Evolutionary conservation across 2,797 vertebrate species (phyloP).

Genomic region (Setipinna tenuifilis): DNA sequence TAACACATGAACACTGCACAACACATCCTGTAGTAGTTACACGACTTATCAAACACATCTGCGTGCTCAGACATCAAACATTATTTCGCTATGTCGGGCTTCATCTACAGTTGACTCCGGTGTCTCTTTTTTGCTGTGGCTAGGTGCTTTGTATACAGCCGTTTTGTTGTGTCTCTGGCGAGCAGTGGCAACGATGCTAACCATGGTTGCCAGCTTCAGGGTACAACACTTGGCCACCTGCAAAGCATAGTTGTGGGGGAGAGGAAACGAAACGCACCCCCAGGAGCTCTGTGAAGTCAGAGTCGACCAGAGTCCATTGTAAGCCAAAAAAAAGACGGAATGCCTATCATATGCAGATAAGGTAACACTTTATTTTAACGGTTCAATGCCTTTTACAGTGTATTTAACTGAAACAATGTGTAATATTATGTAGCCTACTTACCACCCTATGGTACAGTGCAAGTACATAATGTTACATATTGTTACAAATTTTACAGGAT

Average conservation of each 20-base stretch:
- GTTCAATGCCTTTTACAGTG: no score
- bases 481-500: no score
- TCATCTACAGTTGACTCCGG: not conserved
- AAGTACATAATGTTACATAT: no score
- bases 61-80: slow-evolving; percentile 23
- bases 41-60: slow-evolving; percentile 31
- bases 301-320: no score
- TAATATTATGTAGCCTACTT: no score
- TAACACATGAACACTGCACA: slow-evolving; percentile 22
- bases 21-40: slow-evolving; percentile 4
- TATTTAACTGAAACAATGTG: no score
- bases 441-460: no score
- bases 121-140: slow-evolving; percentile 9
- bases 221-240: not conserved
- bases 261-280: not conserved
- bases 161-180: slow-evolving; percentile 2
- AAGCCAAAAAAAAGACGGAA: no score
- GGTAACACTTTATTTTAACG: no score
- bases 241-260: not conserved
- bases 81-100: not conserved
- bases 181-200: not conserved
- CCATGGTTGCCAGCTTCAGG: not conserved
- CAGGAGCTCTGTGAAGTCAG: not conserved
- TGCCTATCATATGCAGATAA: no score
- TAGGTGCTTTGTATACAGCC: not conserved